A percentile compares a stretch with the other conserved stretches of the same genome.
Evolutionary conservation across 2,113 vertebrate species (phyloP).

Genomic region (Sitta europaea): DNA sequence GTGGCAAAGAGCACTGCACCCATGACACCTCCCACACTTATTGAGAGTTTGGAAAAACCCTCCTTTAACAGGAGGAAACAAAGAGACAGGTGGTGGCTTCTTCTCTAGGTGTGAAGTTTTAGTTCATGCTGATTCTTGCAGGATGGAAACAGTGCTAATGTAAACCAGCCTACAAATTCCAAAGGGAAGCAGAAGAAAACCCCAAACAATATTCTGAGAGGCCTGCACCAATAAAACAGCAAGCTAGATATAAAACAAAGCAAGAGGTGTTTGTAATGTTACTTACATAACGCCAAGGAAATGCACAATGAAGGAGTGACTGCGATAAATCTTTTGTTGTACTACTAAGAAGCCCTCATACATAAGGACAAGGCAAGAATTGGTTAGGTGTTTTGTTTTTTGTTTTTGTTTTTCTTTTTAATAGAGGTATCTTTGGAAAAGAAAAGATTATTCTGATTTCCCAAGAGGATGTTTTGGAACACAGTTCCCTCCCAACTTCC

Average conservation of each 20-base stretch:
- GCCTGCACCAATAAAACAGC: not conserved
- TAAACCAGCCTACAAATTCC: not conserved
- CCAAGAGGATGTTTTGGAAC: not conserved
- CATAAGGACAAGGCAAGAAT: not conserved
- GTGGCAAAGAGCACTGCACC: not conserved
- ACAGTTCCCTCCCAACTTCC: not conserved
- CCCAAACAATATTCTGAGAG: not conserved
- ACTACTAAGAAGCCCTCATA: not conserved
- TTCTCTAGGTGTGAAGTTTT: not conserved
- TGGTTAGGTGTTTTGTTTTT: too few relatives aligned
- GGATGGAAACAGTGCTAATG: not conserved
- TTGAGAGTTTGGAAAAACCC: not conserved
- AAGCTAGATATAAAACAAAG: not conserved
- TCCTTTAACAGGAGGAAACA: not conserved
- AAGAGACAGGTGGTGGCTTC: not conserved
- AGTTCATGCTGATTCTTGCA: not conserved
- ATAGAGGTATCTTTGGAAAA: not conserved
- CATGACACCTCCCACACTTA: not conserved
- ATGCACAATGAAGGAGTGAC: not conserved
- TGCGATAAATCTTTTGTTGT: accelerated
- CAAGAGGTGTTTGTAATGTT: not conserved
- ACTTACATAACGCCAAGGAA: not conserved
- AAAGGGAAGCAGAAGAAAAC: not conserved
- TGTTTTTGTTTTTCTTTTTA: not conserved
- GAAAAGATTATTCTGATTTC: not conserved